phyloP scores from a whole-genome alignment of 1,140 invertebrate species.

The Amyelois transitella region DNA sequence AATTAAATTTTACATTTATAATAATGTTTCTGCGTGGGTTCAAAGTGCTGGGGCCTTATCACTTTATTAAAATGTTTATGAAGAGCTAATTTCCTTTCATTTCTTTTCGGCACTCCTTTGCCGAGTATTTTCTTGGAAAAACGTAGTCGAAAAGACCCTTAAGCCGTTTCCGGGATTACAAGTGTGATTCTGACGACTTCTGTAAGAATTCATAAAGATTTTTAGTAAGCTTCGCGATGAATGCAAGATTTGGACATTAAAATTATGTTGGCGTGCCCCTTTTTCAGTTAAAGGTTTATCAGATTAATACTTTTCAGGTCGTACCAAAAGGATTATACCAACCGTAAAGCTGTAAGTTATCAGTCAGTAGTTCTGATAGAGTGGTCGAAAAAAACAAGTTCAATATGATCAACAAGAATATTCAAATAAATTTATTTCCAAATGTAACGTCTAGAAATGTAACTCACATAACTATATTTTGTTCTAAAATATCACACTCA shows the following conservation, averaged over 20 bases:
- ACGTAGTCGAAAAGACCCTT: conserved; percentile 1
- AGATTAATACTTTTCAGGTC: neutral
- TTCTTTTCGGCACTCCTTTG: conserved; percentile 3
- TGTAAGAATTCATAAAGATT: neutral
- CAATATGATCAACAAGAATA: too few relatives aligned
- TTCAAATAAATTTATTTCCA: too few relatives aligned
- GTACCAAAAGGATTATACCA: too few relatives aligned
- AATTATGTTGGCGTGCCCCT: neutral
- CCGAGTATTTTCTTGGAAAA: neutral
- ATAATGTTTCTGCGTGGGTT: neutral
- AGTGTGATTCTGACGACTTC: conserved; percentile 6
- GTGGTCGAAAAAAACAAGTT: too few relatives aligned
- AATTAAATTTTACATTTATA: neutral
- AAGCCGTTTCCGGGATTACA: neutral
- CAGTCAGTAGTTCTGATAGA: too few relatives aligned
- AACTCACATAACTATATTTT: too few relatives aligned
- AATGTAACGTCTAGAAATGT: too few relatives aligned
- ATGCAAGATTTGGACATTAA: neutral
- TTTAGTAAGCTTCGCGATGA: neutral
- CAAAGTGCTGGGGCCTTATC: neutral
- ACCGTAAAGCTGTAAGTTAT: too few relatives aligned
- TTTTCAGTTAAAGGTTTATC: neutral
- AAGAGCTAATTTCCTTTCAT: conserved; percentile 3
- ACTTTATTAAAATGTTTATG: conserved; percentile 7
- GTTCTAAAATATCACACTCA: too few relatives aligned